Conservation (phyloP, 2,888 invertebrate genomes). For the Eristalis intricaria region DNA sequence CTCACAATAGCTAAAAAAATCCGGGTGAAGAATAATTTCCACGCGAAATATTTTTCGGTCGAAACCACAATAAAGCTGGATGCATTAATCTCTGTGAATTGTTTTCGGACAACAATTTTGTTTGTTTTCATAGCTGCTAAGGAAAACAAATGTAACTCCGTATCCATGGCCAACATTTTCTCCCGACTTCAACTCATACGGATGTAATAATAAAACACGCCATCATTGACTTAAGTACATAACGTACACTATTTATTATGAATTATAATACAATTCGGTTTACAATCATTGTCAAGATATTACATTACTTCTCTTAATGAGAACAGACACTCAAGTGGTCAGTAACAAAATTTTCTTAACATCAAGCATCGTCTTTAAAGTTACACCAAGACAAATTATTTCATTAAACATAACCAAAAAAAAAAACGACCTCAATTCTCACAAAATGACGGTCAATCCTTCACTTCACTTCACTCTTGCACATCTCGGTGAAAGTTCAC, state of each 20-base stretch:
- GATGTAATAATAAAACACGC: neutral
- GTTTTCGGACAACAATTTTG: no score
- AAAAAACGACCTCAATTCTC: neutral
- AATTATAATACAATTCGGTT: conserved; percentile 49
- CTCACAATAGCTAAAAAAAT: no score
- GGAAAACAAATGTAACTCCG: no score
- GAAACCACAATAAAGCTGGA: no score
- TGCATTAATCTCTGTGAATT: no score
- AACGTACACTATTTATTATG: conserved; percentile 31
- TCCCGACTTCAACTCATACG: no score
- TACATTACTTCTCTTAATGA: neutral
- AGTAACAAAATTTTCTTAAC: conserved; percentile 1
- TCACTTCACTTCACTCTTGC: neutral
- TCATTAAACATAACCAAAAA: neutral
- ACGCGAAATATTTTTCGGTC: no score
- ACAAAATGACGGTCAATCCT: neutral
- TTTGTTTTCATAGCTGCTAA: no score
- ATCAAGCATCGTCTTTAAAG: neutral
- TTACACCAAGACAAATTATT: neutral
- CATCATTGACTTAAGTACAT: conserved; percentile 30
- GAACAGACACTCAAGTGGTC: no score
- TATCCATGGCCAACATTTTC: no score
- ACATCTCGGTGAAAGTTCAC: conserved; percentile 9
- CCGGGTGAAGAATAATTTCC: no score
- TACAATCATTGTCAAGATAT: neutral